Base-by-base conservation (phyloP, 2,797 vertebrate genomes). In the Neosalanx taihuensis region DNA sequence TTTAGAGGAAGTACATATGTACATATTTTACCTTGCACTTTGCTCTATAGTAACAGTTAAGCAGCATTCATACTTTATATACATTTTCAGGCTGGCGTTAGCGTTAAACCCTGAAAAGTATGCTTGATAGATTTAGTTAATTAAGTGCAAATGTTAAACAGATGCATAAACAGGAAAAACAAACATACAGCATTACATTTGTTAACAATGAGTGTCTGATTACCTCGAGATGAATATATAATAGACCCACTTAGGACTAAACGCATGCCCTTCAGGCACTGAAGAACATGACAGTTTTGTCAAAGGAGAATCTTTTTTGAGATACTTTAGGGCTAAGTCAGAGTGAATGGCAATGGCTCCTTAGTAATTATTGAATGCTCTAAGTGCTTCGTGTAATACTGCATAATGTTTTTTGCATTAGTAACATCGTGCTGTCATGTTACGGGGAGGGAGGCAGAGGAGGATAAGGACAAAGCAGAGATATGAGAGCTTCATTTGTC, bases 331-430 rank as follows among this genome's bases (percentile, higher is more conserved):
- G 88, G 77, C 86, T 79, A 82, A 77, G 78, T 71, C 60, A 62
- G 72, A 75, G 76, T 61, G 51, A 84, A 77, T 69, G 71, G 84
- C 78, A 76, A 71, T 56, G 64, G 72, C 82, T 81, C 83, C 89
- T 91, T 83, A 92, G 91, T 87, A 92, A 93, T 93, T 91, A 93
- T 93, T 93, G 88, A 93, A 86, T 88, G 87, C 86, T 88, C 89
- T 92, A 90, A 92, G 89, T 92, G 90, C 91, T 90, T 79, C 80
- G 67, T 85, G 90, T 91, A 88, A 92, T 90, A 91, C 86, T 85
- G 71, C 75, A 82, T 86, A 87, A 91, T 92, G 90, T 89, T 91
- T 92, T 93, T 91, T 92, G 86, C 90, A 93, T 88, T 89, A 90
- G 88, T 89, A 84, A 88, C 76, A 70, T 23, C 31, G 35, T 29